These are phyloP conservation scores for Lasioglossum morio DNA, from an alignment of 2,888 invertebrate species.

Conservation along the genomic window DNA sequence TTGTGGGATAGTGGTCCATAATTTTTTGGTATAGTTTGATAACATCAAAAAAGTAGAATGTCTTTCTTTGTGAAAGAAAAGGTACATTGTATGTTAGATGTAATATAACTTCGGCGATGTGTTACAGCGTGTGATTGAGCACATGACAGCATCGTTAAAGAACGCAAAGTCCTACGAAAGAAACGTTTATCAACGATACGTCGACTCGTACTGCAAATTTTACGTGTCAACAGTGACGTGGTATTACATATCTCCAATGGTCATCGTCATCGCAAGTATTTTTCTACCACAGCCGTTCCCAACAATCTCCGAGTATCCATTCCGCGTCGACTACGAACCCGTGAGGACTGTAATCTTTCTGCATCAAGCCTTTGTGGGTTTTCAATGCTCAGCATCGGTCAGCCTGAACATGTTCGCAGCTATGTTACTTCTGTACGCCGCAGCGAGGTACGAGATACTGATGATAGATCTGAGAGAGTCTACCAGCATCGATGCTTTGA, in stretches of 20 bases:
- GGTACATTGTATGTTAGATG: too few species aligned
- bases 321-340: slow-evolving; percentile 1
- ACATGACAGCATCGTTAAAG: neutral
- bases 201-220: neutral
- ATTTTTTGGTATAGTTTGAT: too few species aligned
- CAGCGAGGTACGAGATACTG: neutral
- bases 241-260: neutral
- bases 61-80: too few species aligned
- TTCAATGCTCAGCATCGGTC: neutral
- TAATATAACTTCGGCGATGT: neutral
- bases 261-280: neutral
- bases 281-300: slow-evolving; percentile 4
- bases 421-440: neutral
- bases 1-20: too few species aligned
- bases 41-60: too few species aligned
- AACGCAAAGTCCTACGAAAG: neutral
- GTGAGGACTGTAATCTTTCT: neutral
- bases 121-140: neutral
- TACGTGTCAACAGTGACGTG: neutral
- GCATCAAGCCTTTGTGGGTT: neutral
- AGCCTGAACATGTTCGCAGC: neutral
- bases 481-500: neutral
- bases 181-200: neutral
- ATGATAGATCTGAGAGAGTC: neutral
- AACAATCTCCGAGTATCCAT: slow-evolving; percentile 6